Conservation (phyloP, 2,888 invertebrate genomes). For the Caenorhabditis zanzibari region DNA sequence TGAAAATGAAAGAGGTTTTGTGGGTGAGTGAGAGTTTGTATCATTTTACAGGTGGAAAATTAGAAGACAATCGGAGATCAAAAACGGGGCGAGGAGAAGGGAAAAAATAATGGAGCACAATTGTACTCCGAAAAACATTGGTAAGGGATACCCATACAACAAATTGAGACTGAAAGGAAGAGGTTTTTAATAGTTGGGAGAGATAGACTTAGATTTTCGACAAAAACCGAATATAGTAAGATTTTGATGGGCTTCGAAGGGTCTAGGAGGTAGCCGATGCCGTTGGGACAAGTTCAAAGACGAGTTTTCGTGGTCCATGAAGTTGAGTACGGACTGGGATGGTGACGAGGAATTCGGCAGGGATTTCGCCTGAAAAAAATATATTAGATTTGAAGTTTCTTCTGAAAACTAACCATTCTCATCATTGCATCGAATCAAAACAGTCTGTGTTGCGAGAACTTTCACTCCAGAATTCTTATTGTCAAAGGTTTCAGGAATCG, state of each 20-base stretch:
- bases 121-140: conserved; percentile 10
- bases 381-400: not conserved
- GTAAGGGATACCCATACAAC: conserved; percentile 68
- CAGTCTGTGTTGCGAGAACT: conserved; percentile 72
- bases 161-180: conserved; percentile 27
- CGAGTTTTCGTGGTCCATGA: conserved; percentile 70
- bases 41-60: conserved; percentile 7
- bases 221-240: not conserved
- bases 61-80: conserved; percentile 27
- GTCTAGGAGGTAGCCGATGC: conserved; percentile 7
- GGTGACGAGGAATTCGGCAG: conserved; percentile 75
- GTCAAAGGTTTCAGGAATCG: conserved; percentile 76
- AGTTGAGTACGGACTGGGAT: conserved; percentile 75
- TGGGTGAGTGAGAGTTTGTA: conserved; percentile 3
- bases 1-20: conserved; percentile 21
- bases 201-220: conserved; percentile 5
- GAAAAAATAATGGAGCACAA: not conserved
- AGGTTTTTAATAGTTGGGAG: too few relatives aligned
- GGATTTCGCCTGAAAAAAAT: conserved; percentile 67
- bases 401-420: conserved; percentile 51
- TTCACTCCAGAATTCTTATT: conserved; percentile 68
- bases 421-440: conserved; percentile 73
- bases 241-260: not conserved
- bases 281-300: conserved; percentile 76
- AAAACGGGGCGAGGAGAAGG: conserved; percentile 13